Evolutionary conservation across 2,888 invertebrate species (phyloP).

Genomic region (Lasioglossum calceatum): DNA sequence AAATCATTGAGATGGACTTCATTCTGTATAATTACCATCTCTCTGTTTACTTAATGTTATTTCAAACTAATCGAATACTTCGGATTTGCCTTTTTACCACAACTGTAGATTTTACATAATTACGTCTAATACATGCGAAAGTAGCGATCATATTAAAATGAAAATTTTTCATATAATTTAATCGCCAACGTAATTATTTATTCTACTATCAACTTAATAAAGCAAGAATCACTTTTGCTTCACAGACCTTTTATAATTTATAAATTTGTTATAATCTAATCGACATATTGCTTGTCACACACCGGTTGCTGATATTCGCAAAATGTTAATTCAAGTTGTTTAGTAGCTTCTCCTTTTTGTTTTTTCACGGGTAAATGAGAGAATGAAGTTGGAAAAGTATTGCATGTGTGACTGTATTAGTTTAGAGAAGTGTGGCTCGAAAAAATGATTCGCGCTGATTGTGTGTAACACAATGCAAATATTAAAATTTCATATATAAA

Average conservation of each 20-base stretch:
- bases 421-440: background rate
- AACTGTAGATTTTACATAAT: background rate
- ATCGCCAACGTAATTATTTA: background rate
- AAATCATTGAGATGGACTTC: background rate
- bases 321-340: background rate
- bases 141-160: background rate
- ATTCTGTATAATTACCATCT: background rate
- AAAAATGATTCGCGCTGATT: background rate
- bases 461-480: background rate
- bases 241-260: background rate
- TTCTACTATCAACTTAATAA: background rate
- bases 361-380: background rate
- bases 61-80: conserved; percentile 2
- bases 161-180: background rate
- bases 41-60: conserved; percentile 10
- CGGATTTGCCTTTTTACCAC: background rate
- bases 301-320: background rate
- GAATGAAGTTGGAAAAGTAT: background rate
- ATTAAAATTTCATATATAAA: background rate
- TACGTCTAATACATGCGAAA: background rate
- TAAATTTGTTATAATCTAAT: background rate
- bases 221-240: background rate
- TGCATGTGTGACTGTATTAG: background rate
- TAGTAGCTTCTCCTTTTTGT: background rate
- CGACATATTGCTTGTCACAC: background rate